Evolutionary conservation across 1,140 invertebrate species (phyloP), one percentile per base, ranked within the genome.

Genomic region (Schlechtendalia chinensis): DNA sequence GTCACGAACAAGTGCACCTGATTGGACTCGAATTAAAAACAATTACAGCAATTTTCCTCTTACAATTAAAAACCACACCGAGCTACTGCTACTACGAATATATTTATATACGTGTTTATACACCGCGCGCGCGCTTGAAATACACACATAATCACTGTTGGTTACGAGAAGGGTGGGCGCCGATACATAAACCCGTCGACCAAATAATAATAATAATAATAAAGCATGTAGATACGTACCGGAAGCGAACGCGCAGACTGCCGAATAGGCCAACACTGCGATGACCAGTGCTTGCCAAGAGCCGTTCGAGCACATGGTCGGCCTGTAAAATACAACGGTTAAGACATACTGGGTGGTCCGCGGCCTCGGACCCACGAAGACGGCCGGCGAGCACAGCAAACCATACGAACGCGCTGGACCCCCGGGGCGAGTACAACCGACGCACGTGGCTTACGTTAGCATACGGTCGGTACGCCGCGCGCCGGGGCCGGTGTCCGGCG

Each of bases 261-360:
- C 75, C 29, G 75, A 79, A 79, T 39, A 79, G 75, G 75, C 75
- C 24, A 79, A 61, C 75, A 79, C 75, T 61, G 39, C 17, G 24
- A 22, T 63, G 14, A 63, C 56, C 75, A 79, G 75, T 61, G 58
- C 39, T 79, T 50, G 75, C 75, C 75, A 79, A 79, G 75, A 79
- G 50, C 47, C 24, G 47, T 47, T 72, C 50, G 69, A 72, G 45
- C 58, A 79, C 75, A 79, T 79, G 39, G 75, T 63, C 58, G 39
- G 75, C 75, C 75, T 79, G 75, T 63, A 79, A 79, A 79, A 79
- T 54, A 79, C 39, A 79, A 79, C 45, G 22, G 39, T 79, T 79
- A 79, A 63, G 58, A 79, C 75, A 79, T 63, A 63, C 27, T 32
- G 10, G 47, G 14, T 50, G 0, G 69, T 29, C 24, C 17, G 50